These are phyloP conservation scores for Caenorhabditis sp. DNA, from an alignment of 2,888 invertebrate species.

Conservation along the genomic window DNA sequence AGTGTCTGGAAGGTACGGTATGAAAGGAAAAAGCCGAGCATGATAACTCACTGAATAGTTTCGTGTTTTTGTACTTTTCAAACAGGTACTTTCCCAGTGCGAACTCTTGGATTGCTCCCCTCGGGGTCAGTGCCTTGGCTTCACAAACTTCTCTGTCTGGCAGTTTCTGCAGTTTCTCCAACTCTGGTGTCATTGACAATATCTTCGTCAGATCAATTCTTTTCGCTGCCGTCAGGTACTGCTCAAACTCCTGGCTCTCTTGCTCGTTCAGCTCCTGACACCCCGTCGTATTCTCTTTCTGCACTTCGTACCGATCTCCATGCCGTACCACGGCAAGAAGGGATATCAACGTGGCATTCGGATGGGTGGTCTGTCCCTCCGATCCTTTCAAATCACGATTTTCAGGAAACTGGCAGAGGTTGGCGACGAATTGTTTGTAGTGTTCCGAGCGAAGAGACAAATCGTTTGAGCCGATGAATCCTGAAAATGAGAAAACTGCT, in stretches of 20 bases:
- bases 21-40: neutral
- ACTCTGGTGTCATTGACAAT: neutral
- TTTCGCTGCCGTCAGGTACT: neutral
- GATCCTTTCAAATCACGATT: constrained; percentile 19
- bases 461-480: constrained; percentile 25
- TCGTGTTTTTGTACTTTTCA: constrained; percentile 9
- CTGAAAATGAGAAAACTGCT: constrained; percentile 27
- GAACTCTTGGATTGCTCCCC: constrained; percentile 32
- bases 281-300: neutral
- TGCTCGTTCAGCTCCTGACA: constrained; percentile 19
- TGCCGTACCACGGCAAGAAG: constrained; percentile 30
- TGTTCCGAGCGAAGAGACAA: constrained; percentile 10
- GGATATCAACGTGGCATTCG: constrained; percentile 24
- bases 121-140: constrained; percentile 1
- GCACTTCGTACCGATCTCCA: constrained; percentile 27
- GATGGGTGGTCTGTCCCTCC: constrained; percentile 20
- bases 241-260: constrained; percentile 10
- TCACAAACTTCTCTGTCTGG: constrained; percentile 1
- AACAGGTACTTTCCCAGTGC: constrained; percentile 17
- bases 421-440: neutral
- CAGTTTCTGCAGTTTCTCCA: neutral
- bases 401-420: constrained; percentile 31
- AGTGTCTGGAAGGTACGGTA: neutral
- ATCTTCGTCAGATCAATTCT: neutral
- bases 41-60: constrained; percentile 29